phyloP scores from a whole-genome alignment of 2,113 vertebrate species.

The Sander vitreus region DNA sequence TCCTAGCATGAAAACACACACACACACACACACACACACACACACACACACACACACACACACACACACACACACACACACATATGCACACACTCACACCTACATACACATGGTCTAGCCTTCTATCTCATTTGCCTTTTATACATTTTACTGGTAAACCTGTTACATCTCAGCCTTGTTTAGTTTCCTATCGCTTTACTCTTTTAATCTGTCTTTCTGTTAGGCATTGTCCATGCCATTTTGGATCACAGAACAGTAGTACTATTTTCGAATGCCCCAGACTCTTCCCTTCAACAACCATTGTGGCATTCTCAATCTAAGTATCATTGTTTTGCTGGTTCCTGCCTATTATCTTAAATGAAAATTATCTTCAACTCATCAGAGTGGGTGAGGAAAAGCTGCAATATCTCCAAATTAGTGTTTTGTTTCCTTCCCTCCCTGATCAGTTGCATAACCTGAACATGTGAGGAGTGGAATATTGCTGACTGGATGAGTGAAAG shows the following conservation, averaged over 20 bases:
- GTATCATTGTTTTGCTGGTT: constrained; percentile 41
- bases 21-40: background rate
- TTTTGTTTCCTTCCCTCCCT: constrained; percentile 40
- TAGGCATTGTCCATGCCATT: background rate
- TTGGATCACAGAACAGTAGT: constrained; percentile 21
- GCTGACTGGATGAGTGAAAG: constrained; percentile 56
- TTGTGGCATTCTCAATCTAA: constrained; percentile 21
- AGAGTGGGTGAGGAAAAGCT: constrained; percentile 41
- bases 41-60: background rate
- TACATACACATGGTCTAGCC: background rate
- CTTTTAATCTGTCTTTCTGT: constrained; percentile 25
- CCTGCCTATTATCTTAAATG: constrained; percentile 42
- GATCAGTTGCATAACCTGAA: constrained; percentile 61
- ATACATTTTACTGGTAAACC: constrained; percentile 30
- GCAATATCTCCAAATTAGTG: constrained; percentile 40
- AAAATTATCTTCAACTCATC: constrained; percentile 46
- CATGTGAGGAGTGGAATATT: constrained; percentile 58
- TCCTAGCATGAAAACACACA: constrained; percentile 15
- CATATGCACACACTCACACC: background rate
- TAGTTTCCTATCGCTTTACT: constrained; percentile 24
- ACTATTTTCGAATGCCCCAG: constrained; percentile 25
- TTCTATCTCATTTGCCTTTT: constrained; percentile 47
- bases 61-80: constrained; percentile 1
- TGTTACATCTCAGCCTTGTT: constrained; percentile 45
- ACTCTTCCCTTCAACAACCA: constrained; percentile 29